Percentiles rank a stretch among this genome's conserved stretches.
Conservation (phyloP, 2,888 invertebrate species). For the Himalopsyche japonica region DNA sequence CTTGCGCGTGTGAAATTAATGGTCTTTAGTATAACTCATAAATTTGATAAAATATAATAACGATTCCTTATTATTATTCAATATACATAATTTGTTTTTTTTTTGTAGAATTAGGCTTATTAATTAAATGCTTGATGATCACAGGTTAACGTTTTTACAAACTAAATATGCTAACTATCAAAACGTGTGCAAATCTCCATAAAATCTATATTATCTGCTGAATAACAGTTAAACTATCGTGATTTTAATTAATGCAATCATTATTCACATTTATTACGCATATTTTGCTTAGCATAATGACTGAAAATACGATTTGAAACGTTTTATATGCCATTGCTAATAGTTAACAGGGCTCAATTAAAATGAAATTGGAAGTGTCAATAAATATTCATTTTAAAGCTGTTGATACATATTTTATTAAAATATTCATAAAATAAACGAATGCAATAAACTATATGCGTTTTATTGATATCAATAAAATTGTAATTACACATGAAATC, state of each 20-base stretch:
- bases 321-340: neutral
- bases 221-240: neutral
- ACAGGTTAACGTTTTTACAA: no score
- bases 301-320: neutral
- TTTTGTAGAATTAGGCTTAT: no score
- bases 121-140: no score
- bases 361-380: neutral
- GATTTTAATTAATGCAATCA: neutral
- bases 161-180: no score
- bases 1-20: no score
- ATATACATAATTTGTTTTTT: no score
- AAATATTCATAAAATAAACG: neutral
- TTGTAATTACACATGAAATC: neutral
- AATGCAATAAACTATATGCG: neutral
- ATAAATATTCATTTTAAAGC: neutral
- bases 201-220: no score
- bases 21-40: no score
- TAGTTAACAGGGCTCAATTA: neutral
- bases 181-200: no score
- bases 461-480: neutral
- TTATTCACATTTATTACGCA: neutral
- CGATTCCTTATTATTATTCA: no score
- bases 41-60: no score
- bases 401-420: neutral
- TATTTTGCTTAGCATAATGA: neutral